A percentile compares a stretch with the other conserved stretches of the same genome.
Evolutionary conservation across 2,113 vertebrate species (phyloP).

Genomic region (Gnathonemus echidnorhynchus): DNA sequence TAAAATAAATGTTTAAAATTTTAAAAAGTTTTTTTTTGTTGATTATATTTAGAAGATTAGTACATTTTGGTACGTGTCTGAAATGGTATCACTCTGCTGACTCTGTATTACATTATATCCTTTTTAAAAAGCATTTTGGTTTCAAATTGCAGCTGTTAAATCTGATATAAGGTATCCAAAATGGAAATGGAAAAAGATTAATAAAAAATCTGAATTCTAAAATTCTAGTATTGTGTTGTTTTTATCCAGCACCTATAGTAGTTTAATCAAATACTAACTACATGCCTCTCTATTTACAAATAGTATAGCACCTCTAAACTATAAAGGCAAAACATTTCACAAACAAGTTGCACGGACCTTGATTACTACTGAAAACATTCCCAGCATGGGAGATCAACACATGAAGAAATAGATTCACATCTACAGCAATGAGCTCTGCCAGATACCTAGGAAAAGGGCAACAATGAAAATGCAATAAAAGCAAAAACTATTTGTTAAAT

Average conservation of each 20-base stretch:
- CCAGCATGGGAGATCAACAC: slow-evolving; percentile 56
- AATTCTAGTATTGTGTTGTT: slow-evolving; percentile 30
- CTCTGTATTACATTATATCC: neutral
- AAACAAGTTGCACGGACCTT: slow-evolving; percentile 61
- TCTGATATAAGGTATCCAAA: neutral
- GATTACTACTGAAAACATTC: slow-evolving; percentile 61
- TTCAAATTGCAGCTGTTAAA: neutral
- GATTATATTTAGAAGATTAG: neutral
- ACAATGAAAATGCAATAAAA: slow-evolving; percentile 34
- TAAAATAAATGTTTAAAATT: neutral
- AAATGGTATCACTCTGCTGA: neutral
- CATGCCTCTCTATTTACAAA: slow-evolving; percentile 50
- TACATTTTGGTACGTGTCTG: neutral
- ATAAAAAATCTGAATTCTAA: slow-evolving; percentile 17
- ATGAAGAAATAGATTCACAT: slow-evolving; percentile 41
- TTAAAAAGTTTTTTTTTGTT: neutral
- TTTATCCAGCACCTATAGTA: slow-evolving; percentile 34
- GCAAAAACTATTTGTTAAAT: slow-evolving; percentile 6
- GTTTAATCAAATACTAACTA: slow-evolving; percentile 50
- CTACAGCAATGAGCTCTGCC: slow-evolving; percentile 39
- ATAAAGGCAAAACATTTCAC: slow-evolving; percentile 58
- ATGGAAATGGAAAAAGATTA: neutral
- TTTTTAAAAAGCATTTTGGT: neutral
- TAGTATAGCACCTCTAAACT: slow-evolving; percentile 55
- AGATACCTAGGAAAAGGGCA: slow-evolving; percentile 43